Evolutionary conservation across 2,888 invertebrate genomes (phyloP), one percentile per base, ranked within the genome.

Genomic region (Nysson spinosus): DNA sequence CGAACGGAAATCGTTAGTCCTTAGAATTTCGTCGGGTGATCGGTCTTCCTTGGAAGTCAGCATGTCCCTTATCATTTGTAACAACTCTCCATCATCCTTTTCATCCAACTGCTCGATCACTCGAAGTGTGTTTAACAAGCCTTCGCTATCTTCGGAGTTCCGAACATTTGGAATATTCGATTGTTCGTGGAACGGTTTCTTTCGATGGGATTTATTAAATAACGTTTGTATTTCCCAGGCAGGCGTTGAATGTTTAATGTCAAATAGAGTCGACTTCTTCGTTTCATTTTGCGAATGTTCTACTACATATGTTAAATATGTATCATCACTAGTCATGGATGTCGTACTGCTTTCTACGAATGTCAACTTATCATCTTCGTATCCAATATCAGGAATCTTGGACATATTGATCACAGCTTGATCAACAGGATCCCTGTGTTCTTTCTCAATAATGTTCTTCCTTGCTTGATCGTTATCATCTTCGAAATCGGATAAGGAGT

Each of bases 231-330:
- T n/a, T n/a, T n/a, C n/a, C n/a, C n/a, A n/a, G n/a, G n/a, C n/a
- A n/a, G n/a, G n/a, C n/a, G 7, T 32, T 22, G 28, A 6, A 11
- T 11, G 12, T 6, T 37, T 20, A 20, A 4, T n/a, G 5, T 24
- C 24, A 5, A 7, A 7, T 7, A 4, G 14, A 1, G 11, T 17
- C 30, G 16, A 2, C 2, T 4, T 24, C 24, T 4, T 24, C 24
- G 32, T 35, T 24, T 34, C 24, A 9, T 22, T 26, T n/a, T 2
- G n/a, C 0, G 5, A 16, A n/a, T 20, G n/a, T 19, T 5, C 9
- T n/a, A 75, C 62, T 14, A 76, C 64, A 14, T 76, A 76, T 1
- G 73, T 72, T 2, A 44, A 19, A 9, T 40, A 44, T 0, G 66
- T 75, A n/a, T 22, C 14, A 7, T n/a, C 42, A 17, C 73, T 75